phyloP scores from a whole-genome alignment of 1,140 invertebrate species.

The Rhizoglyphus robini region DNA sequence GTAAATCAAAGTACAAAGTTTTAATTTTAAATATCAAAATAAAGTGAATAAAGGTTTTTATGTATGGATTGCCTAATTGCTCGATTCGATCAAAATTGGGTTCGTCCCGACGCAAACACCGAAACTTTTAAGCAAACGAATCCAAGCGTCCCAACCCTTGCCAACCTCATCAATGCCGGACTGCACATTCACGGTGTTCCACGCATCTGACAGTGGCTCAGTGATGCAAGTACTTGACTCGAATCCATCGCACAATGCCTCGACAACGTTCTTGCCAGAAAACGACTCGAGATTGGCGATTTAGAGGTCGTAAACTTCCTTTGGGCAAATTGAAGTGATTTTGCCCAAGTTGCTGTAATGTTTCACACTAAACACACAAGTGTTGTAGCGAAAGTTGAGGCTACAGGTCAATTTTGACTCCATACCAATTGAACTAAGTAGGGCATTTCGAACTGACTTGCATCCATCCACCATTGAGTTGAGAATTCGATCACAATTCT shows the following conservation, averaged over 20 bases:
- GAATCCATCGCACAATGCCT: not conserved
- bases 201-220: conserved; percentile 31
- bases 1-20: too few relatives aligned
- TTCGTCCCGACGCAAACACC: not conserved
- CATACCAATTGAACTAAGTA: not conserved
- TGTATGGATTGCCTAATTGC: not conserved
- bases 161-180: conserved; percentile 1
- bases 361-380: not conserved
- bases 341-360: not conserved
- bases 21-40: too few relatives aligned
- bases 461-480: not conserved
- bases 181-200: conserved; percentile 63
- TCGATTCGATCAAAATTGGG: not conserved
- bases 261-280: not conserved
- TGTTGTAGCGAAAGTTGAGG: not conserved
- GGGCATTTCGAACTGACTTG: not conserved
- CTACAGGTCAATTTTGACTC: not conserved
- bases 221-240: conserved; percentile 2
- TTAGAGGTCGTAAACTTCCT: not conserved
- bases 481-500: not conserved
- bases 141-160: not conserved
- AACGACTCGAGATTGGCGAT: not conserved
- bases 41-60: too few relatives aligned
- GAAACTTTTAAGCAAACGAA: not conserved
- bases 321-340: not conserved